These are phyloP conservation scores for Gymnothorax reevesii DNA, from an alignment of 2,797 vertebrate genomes.

Conservation along the genomic window DNA sequence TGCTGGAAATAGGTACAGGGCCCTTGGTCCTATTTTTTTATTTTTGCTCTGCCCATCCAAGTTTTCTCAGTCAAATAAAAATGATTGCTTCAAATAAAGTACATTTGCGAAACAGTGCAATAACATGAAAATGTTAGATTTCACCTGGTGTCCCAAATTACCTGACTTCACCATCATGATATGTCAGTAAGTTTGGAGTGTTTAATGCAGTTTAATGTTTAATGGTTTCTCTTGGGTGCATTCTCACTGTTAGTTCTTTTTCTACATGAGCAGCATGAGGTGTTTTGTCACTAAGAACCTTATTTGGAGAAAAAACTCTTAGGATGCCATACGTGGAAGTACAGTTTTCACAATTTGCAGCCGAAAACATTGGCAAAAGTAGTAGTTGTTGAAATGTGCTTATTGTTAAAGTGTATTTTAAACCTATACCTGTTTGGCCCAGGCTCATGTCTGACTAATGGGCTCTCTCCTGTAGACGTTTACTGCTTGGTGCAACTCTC, in stretches of 20 bases:
- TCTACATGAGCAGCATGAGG: background rate
- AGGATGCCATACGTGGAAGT: background rate
- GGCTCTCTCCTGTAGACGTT: constrained; percentile 79
- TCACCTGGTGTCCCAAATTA: too few species aligned
- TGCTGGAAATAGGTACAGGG: too few species aligned
- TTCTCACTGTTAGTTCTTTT: background rate
- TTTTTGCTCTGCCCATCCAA: too few species aligned
- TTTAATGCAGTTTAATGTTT: background rate
- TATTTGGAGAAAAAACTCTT: background rate
- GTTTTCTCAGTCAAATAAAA: too few species aligned
- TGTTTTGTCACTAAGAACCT: background rate
- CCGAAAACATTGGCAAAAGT: background rate
- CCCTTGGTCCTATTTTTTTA: too few species aligned
- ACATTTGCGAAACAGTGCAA: too few species aligned
- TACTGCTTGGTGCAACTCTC: constrained; percentile 99
- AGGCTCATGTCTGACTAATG: constrained; percentile 30
- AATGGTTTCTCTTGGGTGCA: background rate
- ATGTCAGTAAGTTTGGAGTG: background rate
- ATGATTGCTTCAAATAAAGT: too few species aligned
- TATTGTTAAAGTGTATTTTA: background rate
- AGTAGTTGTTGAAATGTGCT: background rate
- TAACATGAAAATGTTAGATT: too few species aligned
- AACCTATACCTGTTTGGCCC: background rate
- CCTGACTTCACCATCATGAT: background rate
- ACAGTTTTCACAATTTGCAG: background rate